Base-by-base conservation (phyloP, 2,888 invertebrate species). In the Eupeodes luniger region DNA sequence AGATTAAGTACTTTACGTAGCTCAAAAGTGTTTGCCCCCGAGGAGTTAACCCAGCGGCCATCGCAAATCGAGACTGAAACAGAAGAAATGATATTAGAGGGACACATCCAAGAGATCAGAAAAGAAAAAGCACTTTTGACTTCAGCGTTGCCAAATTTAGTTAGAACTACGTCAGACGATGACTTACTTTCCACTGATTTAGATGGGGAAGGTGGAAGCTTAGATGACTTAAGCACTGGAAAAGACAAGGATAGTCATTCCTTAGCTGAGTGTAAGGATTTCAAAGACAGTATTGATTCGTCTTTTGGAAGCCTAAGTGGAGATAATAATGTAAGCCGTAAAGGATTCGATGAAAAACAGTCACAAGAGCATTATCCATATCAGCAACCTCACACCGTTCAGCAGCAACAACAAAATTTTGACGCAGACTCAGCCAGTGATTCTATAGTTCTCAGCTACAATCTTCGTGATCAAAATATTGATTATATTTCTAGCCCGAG, bases 101-200 rank as follows among this genome's bases (percentile, higher is more conserved):
- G 96, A 7, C 97, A 97, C 93, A 96, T 97, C 89, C 95, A 96
- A 92, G 97, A 97, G 93, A 96, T 97, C 89, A 95, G 96, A 92
- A 96, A 96, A 93, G 97, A 97, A 93, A 97, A 97, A 93, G 97
- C 96, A 88, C 95, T 96, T 83, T 94, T 98, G 89, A 97, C 97
- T 44, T 96, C 96, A 74, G 96, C 96, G 85, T 94, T 98, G 91
- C 97, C 97, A 51, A 96, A 96, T 89, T 95, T 97, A 85, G 96
- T 97, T 88, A 96, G 97, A 90, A 96, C 97, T 59, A 97, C 97
- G 67, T 97, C 97, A 0, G 98, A 98, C 93, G 98, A 98, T 93
- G 98, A 98, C 93, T 94, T 98, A 92, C 94, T 98, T 69, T 95
- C 95, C 91, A 97, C 97, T 36, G 97, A 97, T 93, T 95, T 96